Evolutionary conservation across 2,888 invertebrate genomes (phyloP), one percentile per base, ranked within the genome.

Genomic region (Caenorhabditis sinica): DNA sequence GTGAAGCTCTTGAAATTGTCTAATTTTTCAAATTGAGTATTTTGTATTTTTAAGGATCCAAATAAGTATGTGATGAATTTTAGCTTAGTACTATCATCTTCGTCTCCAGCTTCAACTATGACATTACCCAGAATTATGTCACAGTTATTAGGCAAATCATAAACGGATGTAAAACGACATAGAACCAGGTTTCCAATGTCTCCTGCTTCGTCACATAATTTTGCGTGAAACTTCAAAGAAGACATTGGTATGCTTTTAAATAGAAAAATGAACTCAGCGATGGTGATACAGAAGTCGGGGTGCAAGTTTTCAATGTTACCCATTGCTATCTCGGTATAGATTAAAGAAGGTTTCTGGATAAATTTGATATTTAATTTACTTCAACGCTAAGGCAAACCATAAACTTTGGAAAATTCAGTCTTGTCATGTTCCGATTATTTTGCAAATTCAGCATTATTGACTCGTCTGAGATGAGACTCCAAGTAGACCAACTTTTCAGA

Each of bases 221-320:
- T 69, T 15, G 71, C 71, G 1, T 58, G 56, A 3, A 71, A 0
- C n/a, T 40, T 56, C n/a, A 4, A 3, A n/a, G 58, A 69, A 28
- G 17, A 17, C 6, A 40, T 13, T 6, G 33, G 3, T 1, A 25
- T 6, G 1, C 23, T 15, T 1, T 23, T 0, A 15, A 56, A 23
- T 15, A 56, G 4, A 1, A 25, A 11, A 9, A n/a, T 20, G 28
- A 72, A 36, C 60, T 72, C 72, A 1, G 45, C 72, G 13, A 72
- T 17, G 11, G 60, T 23, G 2, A 72, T 0, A 28, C 72, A 72
- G 13, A 72, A 72, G 15, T 72, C 61, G 0, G 72, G 45, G 20
- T 72, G 72, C 30, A 72, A 45, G 15, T 49, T 43, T 17, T 72
- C 45, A 33, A 72, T 8, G 9, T 61, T 72, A 2, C 30, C 33